Base-by-base conservation (phyloP, 2,888 invertebrate genomes). In the Meta bourneti region DNA sequence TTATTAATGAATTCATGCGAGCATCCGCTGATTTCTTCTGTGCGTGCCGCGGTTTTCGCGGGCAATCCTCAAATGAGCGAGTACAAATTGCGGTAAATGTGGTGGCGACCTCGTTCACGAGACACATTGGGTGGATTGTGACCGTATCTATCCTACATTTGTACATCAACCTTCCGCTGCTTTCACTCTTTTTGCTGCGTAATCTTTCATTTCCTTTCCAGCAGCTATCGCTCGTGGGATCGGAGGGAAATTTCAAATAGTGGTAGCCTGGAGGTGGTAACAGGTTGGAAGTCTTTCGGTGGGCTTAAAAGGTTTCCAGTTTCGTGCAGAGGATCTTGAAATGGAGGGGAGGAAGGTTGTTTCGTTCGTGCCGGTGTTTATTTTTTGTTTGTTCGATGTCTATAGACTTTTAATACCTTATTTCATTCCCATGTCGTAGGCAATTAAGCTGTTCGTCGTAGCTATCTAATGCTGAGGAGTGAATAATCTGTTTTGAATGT, bases 161-260 rank as follows among this genome's bases (percentile, higher is more conserved):
- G 9, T 61, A 16, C 80, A 48, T 69, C 61, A 69, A 72, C 51
- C 82, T 82, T 82, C 82, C 82, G 71, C 82, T 51, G 51, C 71
- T 82, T 72, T 72, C 52, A 52, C 82, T 34, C 51, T 51, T 19
- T 51, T 72, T 72, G 51, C 82, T 19, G 51, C 71, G 82, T 82
- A 82, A 82, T 82, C 82, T 72, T 71, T 20, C 82, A 82, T 82
- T 82, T 82, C 82, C 82, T 82, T 82, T 82, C 48, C 8, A 20
- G 20, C 16, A 16, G 11, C 20, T 71, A 71, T 19, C 71, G 71
- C 71, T 34, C 34, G 34, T 34, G 34, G 34, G 34, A 34, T 34
- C 34, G 34, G 34, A 52, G 52, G n/a, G 77, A 77, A 77, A 77
- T 34, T 34, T 34, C 34, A 4, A 34, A 34, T 34, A 34, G 34